Conservation (phyloP, 1,140 invertebrate genomes). For the Drosophila kikkawai region DNA sequence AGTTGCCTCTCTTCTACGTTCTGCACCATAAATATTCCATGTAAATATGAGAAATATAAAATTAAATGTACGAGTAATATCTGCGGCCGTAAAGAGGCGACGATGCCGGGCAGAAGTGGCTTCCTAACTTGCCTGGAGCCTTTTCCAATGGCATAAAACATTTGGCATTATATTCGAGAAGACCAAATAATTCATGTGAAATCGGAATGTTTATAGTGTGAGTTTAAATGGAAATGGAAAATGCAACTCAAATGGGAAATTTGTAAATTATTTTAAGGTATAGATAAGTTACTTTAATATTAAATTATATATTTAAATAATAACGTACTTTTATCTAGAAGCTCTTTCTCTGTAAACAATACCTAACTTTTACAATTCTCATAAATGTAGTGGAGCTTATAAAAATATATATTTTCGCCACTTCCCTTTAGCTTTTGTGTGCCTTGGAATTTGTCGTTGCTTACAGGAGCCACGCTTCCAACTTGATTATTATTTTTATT, state of each 20-base stretch:
- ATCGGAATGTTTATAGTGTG: constrained; percentile 4
- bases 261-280: neutral
- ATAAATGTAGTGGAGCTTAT: neutral
- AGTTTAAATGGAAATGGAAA: constrained; percentile 4
- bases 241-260: neutral
- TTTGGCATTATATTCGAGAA: constrained; percentile 21
- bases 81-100: constrained; percentile 19
- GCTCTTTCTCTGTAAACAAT: neutral
- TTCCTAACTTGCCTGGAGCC: neutral
- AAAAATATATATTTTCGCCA: constrained; percentile 6
- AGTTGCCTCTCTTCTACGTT: constrained; percentile 21
- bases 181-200: constrained; percentile 19
- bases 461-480: constrained; percentile 26
- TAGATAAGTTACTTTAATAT: neutral
- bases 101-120: constrained; percentile 1
- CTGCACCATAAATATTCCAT: constrained; percentile 57
- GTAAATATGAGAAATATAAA: constrained; percentile 62
- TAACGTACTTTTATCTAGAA: neutral
- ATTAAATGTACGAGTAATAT: constrained; percentile 58
- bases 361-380: neutral
- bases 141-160: constrained; percentile 36
- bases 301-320: neutral
- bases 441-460: constrained; percentile 29
- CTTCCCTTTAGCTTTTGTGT: constrained; percentile 13
- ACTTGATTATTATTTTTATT: constrained; percentile 38